Evolutionary conservation across 2,113 vertebrate species (phyloP).

Genomic region (Spizaetus ornatus): DNA sequence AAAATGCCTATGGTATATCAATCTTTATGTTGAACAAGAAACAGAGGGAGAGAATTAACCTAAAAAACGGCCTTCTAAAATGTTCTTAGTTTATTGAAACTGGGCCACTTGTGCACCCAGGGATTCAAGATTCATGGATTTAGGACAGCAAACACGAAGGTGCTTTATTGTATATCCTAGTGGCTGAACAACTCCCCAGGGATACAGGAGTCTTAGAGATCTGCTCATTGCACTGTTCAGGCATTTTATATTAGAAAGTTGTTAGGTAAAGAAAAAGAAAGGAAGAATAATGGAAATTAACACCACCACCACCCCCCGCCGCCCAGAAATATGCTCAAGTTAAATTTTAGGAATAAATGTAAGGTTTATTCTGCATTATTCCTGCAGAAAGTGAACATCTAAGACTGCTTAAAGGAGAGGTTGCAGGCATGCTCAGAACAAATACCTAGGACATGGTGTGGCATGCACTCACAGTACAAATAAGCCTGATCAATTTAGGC

Average conservation of each 20-base stretch:
- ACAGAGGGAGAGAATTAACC: not conserved
- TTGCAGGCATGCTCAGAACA: not conserved
- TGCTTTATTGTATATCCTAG: not conserved
- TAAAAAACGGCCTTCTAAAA: not conserved
- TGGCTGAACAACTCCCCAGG: not conserved
- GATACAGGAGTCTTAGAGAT: not conserved
- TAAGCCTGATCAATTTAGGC: not conserved
- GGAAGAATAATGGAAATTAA: not conserved
- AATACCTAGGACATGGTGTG: not conserved
- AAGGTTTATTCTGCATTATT: not conserved
- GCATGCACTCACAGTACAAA: not conserved
- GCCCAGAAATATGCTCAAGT: not conserved
- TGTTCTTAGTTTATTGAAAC: constrained; percentile 6
- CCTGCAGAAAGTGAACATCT: not conserved
- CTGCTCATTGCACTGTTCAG: not conserved
- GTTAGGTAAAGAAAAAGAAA: not conserved
- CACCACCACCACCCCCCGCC: not conserved
- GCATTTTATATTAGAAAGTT: not conserved
- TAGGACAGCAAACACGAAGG: constrained; percentile 51
- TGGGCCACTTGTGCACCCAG: constrained; percentile 22
- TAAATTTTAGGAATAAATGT: not conserved
- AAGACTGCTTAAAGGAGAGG: not conserved
- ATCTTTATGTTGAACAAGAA: not conserved
- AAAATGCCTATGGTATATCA: not conserved
- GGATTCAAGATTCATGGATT: constrained; percentile 54